Percentiles rank a stretch among this genome's conserved stretches.
Conservation (phyloP, 2,888 invertebrate species). For the Euplagia quadripunctaria region DNA sequence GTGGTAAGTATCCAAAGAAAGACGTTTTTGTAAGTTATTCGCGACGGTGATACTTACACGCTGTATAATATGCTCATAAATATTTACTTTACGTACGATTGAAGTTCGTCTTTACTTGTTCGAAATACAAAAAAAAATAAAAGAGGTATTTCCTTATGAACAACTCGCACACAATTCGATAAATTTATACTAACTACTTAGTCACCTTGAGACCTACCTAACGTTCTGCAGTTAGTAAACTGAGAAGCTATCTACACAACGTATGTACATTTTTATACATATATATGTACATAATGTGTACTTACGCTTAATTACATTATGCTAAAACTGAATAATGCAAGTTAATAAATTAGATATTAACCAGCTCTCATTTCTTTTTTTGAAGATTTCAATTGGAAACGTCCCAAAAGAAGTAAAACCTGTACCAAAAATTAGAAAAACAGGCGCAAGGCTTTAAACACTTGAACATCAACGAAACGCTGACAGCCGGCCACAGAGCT, state of each 20-base stretch:
- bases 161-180: background rate
- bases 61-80: background rate
- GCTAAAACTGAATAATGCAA: background rate
- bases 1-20: too few relatives aligned
- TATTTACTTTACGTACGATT: background rate
- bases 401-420: background rate
- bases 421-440: background rate
- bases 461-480: background rate
- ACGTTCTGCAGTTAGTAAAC: background rate
- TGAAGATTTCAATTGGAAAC: background rate
- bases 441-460: background rate
- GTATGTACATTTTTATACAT: background rate
- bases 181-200: background rate
- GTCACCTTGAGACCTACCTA: background rate
- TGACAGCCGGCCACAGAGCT: background rate
- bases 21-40: too few relatives aligned
- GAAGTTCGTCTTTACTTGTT: background rate
- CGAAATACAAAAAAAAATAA: background rate
- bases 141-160: background rate
- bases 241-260: background rate
- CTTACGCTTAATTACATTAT: conserved; percentile 2
- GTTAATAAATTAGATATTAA: background rate
- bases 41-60: too few relatives aligned
- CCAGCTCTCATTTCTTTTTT: background rate
- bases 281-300: background rate